phyloP scores from a whole-genome alignment of 2,888 invertebrate species.

The Agapostemon virescens region DNA sequence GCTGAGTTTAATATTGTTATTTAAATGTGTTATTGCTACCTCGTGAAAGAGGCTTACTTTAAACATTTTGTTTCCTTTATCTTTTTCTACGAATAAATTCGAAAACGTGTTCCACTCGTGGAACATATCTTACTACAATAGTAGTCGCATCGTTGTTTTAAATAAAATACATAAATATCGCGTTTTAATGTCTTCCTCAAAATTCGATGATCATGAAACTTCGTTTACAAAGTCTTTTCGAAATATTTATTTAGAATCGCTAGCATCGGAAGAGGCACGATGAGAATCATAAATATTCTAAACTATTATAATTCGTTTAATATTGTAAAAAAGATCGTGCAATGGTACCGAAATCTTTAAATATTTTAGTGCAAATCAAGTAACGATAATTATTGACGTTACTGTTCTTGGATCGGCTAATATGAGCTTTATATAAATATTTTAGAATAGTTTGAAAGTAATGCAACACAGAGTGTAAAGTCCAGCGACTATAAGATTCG shows the following conservation, averaged over 20 bases:
- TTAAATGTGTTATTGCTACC: too few species aligned
- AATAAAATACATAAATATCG: slow-evolving; percentile 9
- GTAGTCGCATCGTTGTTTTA: slow-evolving; percentile 13
- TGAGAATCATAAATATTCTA: slow-evolving; percentile 2
- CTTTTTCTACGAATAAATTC: too few species aligned
- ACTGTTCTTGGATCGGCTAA: not conserved
- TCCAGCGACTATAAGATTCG: not conserved
- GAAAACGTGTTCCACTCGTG: too few species aligned
- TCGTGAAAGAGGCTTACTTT: too few species aligned
- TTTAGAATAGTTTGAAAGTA: not conserved
- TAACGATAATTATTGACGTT: not conserved
- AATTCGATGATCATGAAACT: slow-evolving; percentile 29
- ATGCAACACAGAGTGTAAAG: not conserved
- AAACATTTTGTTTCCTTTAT: too few species aligned
- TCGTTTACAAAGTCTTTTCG: not conserved
- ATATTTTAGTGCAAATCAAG: not conserved
- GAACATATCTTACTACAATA: too few species aligned
- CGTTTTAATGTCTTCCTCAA: not conserved
- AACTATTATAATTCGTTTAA: not conserved
- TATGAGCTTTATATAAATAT: not conserved
- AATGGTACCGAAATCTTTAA: not conserved
- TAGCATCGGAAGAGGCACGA: not conserved
- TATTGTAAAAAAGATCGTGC: slow-evolving; percentile 2
- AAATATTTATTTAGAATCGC: not conserved
- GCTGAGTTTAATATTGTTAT: too few species aligned